Evolutionary conservation across 2,113 vertebrate species (phyloP).

Genomic region (Cercopithecus mona): DNA sequence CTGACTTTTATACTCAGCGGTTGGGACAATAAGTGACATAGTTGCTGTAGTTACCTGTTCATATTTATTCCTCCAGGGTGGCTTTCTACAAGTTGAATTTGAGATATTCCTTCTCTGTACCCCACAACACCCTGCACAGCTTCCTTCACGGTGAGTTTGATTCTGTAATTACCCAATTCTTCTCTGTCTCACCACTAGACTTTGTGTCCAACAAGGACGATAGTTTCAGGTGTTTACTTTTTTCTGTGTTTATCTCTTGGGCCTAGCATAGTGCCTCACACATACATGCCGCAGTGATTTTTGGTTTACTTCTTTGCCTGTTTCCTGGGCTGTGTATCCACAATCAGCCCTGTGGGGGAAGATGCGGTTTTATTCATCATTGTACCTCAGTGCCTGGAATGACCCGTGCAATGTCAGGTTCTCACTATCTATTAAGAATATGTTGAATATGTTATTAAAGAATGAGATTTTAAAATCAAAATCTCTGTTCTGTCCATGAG

Average conservation of each 20-base stretch:
- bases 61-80: not conserved
- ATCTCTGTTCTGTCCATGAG: not conserved
- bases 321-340: too few relatives aligned
- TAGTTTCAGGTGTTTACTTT: not conserved
- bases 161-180: fast-evolving
- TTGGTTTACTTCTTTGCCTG: not conserved
- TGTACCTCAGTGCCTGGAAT: too few relatives aligned
- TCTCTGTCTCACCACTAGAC: not conserved
- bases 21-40: not conserved
- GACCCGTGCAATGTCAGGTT: not conserved
- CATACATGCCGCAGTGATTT: fast-evolving
- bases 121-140: too few relatives aligned
- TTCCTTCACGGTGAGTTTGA: fast-evolving
- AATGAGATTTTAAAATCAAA: not conserved
- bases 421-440: too few relatives aligned
- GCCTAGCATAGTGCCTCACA: not conserved
- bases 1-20: not conserved
- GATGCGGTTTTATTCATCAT: not conserved
- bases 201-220: too few relatives aligned
- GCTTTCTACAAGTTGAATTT: not conserved
- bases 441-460: not conserved
- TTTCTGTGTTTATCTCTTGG: not conserved
- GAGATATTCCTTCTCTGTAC: not conserved
- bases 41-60: not conserved
- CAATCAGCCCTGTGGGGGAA: not conserved